These are phyloP conservation scores for Morpho deidamia DNA, from an alignment of 2,888 invertebrate species.

Conservation along the genomic window DNA sequence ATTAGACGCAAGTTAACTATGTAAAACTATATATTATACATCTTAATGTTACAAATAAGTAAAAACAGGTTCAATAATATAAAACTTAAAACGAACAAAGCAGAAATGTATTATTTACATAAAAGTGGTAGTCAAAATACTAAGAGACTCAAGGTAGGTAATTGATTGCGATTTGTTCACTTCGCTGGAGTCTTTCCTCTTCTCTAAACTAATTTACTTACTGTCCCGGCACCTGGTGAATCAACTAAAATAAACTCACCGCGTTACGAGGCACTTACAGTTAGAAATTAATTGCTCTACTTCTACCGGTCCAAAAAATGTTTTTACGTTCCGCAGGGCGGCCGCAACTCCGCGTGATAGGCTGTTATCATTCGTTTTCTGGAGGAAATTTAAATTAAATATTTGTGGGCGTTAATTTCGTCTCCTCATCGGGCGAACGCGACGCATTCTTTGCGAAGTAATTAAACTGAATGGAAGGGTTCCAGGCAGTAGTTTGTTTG, in stretches of 20 bases:
- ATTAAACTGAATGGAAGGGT: constrained; percentile 78
- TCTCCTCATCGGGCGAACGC: constrained; percentile 76
- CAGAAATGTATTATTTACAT: constrained; percentile 6
- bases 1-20: no score
- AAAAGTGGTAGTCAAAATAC: constrained; percentile 20
- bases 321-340: constrained; percentile 39
- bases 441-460: constrained; percentile 79
- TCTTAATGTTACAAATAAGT: no score
- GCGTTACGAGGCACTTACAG: constrained; percentile 56
- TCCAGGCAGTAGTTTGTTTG: constrained; percentile 74
- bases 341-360: constrained; percentile 49
- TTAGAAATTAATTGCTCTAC: constrained; percentile 60
- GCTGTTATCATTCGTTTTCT: constrained; percentile 74
- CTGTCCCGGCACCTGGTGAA: constrained; percentile 37
- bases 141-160: constrained; percentile 38
- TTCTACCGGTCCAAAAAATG: constrained; percentile 41
- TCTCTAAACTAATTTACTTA: constrained; percentile 53
- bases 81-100: no score
- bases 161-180: constrained; percentile 59
- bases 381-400: constrained; percentile 77
- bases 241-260: constrained; percentile 59
- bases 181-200: constrained; percentile 45
- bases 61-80: no score
- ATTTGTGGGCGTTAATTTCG: constrained; percentile 78
- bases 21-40: no score